Evolutionary conservation across 2,797 vertebrate species (phyloP), one percentile per base, ranked within the genome.

Genomic region (Paramormyrops hopkinsi): DNA sequence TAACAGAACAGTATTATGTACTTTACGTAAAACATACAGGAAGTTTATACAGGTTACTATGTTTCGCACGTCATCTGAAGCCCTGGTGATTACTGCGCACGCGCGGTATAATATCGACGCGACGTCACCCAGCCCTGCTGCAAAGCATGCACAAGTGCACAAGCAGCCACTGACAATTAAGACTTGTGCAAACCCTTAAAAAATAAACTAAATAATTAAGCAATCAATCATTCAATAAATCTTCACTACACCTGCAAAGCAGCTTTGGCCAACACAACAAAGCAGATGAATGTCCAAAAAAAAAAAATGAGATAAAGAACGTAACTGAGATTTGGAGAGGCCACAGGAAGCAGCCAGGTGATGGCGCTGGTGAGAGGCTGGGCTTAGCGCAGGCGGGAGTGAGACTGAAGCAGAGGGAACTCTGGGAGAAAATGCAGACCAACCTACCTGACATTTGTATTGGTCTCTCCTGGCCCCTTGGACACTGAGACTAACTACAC

Each of bases 401-500:
- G 69, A 88, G 48, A 79, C 51, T 50, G 88, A 89, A 90, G 92
- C 90, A 86, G 88, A 48, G 87, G n/a, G 83, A 87, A 88, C 50
- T 88, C 76, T 87, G 19, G 89, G 46, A 73, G 22, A 65, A 37
- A 29, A 82, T n/a, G 17, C 82, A 44, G 91, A 90, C 91, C 91
- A 41, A 95, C 96, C 94, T 95, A 96, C 92, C 96, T 94, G 93
- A 92, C 92, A 96, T 90, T 94, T 94, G 92, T 92, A 96, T 94
- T 95, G 95, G 94, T 95, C 95, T 95, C 95, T 94, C 94, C 93
- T 94, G 91, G 94, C 93, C 93, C 94, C 94, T 94, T 94, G 94
- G 88, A 92, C 95, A 96, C 95, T 96, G 94, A 97, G 94, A 97
- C 94, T 96, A 96, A 95, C 95, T 95, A 96, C 93, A 95, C 96